Conservation (phyloP, 2,888 invertebrate genomes). For the Apoda limacodes region DNA sequence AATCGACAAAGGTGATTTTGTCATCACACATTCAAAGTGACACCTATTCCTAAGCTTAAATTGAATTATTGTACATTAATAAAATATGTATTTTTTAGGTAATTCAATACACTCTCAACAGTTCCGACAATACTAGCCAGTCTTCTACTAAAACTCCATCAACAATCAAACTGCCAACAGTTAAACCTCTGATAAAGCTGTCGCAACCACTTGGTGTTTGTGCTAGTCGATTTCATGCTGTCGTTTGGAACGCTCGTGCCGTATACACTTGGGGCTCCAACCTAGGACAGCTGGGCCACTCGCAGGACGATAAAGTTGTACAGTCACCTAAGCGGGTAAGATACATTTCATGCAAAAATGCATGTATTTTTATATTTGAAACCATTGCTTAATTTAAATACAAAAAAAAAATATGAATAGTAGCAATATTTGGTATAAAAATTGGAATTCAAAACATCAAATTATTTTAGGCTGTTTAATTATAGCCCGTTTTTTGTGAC, state of each 20-base stretch:
- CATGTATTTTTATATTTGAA: background rate
- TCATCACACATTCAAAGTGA: too few relatives aligned
- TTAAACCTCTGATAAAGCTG: conserved; percentile 43
- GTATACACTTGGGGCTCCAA: conserved; percentile 87
- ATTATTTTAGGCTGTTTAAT: too few relatives aligned
- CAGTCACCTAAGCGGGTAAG: conserved; percentile 58
- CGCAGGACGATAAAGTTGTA: conserved; percentile 53
- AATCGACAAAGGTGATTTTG: too few relatives aligned
- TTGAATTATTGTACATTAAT: background rate
- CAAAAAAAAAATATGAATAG: too few relatives aligned
- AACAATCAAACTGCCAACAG: conserved; percentile 36
- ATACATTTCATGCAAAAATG: conserved; percentile 3
- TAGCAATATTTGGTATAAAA: too few relatives aligned
- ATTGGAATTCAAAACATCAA: too few relatives aligned
- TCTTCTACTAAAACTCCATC: conserved; percentile 43
- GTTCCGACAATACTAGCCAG: conserved; percentile 40
- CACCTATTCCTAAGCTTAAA: too few relatives aligned
- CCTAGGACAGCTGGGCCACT: conserved; percentile 84
- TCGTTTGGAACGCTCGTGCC: conserved; percentile 71
- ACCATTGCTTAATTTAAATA: too few relatives aligned
- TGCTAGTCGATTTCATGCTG: conserved; percentile 79
- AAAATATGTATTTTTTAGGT: conserved; percentile 36
- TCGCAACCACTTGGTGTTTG: conserved; percentile 65
- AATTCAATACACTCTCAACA: conserved; percentile 48
- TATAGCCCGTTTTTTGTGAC: too few relatives aligned